These are phyloP conservation scores for Rhadina sibilatrix DNA, from an alignment of 2,113 vertebrate genomes.

Conservation along the genomic window DNA sequence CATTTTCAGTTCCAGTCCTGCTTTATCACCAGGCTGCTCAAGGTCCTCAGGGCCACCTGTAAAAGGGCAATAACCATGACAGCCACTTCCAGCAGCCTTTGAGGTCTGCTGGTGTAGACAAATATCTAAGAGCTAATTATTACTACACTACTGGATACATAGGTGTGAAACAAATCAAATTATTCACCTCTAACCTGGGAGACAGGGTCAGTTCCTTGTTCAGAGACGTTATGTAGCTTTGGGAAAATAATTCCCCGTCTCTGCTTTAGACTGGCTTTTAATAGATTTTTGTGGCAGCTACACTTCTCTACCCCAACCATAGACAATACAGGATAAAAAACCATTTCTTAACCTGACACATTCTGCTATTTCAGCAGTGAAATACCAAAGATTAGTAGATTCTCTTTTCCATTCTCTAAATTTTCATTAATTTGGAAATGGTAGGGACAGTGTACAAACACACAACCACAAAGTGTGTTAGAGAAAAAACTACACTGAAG, in stretches of 20 bases:
- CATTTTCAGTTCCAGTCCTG: background rate
- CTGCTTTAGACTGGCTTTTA: background rate
- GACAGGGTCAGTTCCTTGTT: background rate
- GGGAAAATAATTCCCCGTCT: background rate
- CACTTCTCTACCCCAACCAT: background rate
- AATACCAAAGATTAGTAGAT: background rate
- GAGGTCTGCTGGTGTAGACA: background rate
- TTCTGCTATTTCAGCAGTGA: background rate
- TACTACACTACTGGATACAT: background rate
- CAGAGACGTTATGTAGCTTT: background rate
- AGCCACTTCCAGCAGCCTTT: background rate
- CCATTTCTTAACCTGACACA: background rate
- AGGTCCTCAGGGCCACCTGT: background rate
- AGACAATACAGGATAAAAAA: background rate
- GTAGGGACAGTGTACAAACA: background rate
- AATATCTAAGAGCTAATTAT: background rate
- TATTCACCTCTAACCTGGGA: background rate
- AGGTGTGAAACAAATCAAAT: background rate
- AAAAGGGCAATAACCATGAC: background rate
- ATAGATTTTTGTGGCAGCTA: background rate
- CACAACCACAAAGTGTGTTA: background rate
- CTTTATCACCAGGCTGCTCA: background rate
- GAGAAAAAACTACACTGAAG: background rate
- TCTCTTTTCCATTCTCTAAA: background rate
- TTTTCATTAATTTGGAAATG: background rate